These are phyloP conservation scores for Neolamprologus tretocephalus DNA, from an alignment of 2,113 vertebrate species.

Conservation along the genomic window DNA sequence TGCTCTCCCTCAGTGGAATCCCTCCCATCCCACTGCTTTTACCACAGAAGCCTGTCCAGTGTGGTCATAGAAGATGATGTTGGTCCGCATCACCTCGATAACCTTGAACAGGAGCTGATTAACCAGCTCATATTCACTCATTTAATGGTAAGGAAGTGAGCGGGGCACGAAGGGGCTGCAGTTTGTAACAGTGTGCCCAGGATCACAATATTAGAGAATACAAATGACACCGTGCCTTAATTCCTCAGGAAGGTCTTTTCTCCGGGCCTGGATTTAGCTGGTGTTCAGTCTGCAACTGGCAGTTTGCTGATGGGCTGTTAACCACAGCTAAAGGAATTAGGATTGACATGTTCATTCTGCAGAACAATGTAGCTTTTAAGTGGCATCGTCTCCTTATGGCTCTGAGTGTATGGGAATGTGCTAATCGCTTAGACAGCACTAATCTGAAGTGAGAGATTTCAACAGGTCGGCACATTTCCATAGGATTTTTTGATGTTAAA, in stretches of 20 bases:
- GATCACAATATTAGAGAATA: constrained; percentile 54
- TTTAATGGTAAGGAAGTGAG: constrained; percentile 30
- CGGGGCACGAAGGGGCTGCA: background rate
- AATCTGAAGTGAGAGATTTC: constrained; percentile 52
- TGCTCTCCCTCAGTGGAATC: constrained; percentile 74
- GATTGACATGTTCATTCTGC: constrained; percentile 61
- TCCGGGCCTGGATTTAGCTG: constrained; percentile 46
- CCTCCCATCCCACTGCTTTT: constrained; percentile 77
- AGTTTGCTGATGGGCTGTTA: constrained; percentile 51
- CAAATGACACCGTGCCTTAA: constrained; percentile 60
- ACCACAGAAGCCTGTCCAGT: constrained; percentile 58
- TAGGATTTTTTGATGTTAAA: background rate
- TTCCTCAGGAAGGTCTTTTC: constrained; percentile 59
- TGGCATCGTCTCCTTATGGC: constrained; percentile 27
- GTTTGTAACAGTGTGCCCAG: constrained; percentile 29
- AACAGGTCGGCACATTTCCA: constrained; percentile 26
- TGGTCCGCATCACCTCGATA: constrained; percentile 79
- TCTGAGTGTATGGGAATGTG: constrained; percentile 23
- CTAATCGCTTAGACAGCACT: constrained; percentile 36
- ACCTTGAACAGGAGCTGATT: constrained; percentile 82
- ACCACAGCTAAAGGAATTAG: constrained; percentile 58
- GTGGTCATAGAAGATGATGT: constrained; percentile 71
- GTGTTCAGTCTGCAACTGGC: constrained; percentile 44
- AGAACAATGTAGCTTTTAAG: constrained; percentile 68
- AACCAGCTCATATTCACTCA: constrained; percentile 86